Percentiles rank a stretch among this genome's conserved stretches.
Conservation (phyloP, 2,888 invertebrate species). For the Epinotia nisella region DNA sequence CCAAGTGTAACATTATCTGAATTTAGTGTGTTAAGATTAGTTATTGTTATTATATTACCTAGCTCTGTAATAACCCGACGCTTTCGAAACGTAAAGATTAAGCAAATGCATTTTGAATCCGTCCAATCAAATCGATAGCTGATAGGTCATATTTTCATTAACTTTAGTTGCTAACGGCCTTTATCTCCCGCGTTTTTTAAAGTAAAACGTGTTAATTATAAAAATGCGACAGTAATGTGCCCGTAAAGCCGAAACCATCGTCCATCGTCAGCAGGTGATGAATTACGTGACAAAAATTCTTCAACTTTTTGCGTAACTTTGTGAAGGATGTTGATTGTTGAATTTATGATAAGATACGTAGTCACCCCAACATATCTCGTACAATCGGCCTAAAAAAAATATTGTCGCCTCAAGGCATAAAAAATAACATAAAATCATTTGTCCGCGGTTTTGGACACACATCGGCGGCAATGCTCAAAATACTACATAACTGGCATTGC, state of each 20-base stretch:
- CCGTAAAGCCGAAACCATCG: neutral
- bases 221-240: neutral
- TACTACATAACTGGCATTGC: too few species aligned
- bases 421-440: too few species aligned
- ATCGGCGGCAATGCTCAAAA: too few species aligned
- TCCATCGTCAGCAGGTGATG: neutral
- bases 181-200: conserved; percentile 17
- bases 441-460: too few species aligned
- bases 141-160: too few species aligned
- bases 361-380: neutral
- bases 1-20: too few species aligned
- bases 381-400: neutral
- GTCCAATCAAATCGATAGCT: too few species aligned
- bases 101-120: too few species aligned
- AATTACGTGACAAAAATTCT: conserved; percentile 23
- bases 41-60: too few species aligned
- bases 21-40: too few species aligned
- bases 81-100: too few species aligned
- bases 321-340: conserved; percentile 3
- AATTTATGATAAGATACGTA: conserved; percentile 23
- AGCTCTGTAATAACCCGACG: too few species aligned
- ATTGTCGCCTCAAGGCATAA: neutral
- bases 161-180: neutral
- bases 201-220: conserved; percentile 20
- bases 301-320: conserved; percentile 15